Conservation (phyloP, 2,113 vertebrate genomes). For the Ammodytes dubius region DNA sequence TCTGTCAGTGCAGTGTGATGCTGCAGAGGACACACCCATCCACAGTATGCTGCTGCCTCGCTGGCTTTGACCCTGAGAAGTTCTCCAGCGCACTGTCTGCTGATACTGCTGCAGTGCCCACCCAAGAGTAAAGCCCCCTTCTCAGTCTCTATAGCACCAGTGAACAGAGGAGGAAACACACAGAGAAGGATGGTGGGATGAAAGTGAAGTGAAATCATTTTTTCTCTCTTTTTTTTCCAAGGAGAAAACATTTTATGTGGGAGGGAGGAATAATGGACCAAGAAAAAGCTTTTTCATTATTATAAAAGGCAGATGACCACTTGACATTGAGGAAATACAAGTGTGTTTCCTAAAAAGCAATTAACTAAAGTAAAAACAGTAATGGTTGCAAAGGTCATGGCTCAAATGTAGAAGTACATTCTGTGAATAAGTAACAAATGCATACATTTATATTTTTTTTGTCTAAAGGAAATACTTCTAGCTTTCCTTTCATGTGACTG, state of each 20-base stretch:
- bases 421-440: slow-evolving; percentile 8
- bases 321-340: slow-evolving; percentile 46
- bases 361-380: slow-evolving; percentile 32
- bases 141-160: slow-evolving; percentile 1
- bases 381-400: slow-evolving; percentile 27
- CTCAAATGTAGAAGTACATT: slow-evolving; percentile 21
- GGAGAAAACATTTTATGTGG: background rate
- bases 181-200: slow-evolving; percentile 17
- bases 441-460: slow-evolving; percentile 3
- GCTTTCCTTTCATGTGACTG: background rate
- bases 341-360: slow-evolving; percentile 44
- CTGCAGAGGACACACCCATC: slow-evolving; percentile 83
- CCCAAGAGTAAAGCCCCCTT: slow-evolving; percentile 22
- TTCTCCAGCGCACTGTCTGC: slow-evolving; percentile 51
- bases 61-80: slow-evolving; percentile 71
- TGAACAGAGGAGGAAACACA: background rate
- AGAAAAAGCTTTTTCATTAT: slow-evolving; percentile 21
- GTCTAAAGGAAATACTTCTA: background rate
- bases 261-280: slow-evolving; percentile 28
- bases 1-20: slow-evolving; percentile 67
- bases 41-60: slow-evolving; percentile 40
- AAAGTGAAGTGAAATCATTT: slow-evolving; percentile 16
- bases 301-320: slow-evolving; percentile 29
- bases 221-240: background rate
- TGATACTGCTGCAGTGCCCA: slow-evolving; percentile 75